Evolutionary conservation across 2,113 vertebrate species (phyloP).

Genomic region (Eurystomus gularis): DNA sequence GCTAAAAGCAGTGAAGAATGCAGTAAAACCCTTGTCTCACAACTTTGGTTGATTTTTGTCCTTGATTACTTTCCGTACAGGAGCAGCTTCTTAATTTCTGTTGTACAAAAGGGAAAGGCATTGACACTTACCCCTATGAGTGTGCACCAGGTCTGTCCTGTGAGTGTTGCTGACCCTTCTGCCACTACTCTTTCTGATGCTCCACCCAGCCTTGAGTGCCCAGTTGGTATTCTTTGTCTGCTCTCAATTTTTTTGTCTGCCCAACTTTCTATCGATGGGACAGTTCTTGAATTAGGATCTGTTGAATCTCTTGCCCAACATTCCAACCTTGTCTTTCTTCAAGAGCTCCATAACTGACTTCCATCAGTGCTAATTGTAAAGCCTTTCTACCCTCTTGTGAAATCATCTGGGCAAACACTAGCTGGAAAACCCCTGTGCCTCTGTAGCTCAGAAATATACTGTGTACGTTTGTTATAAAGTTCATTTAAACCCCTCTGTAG

Average conservation of each 20-base stretch:
- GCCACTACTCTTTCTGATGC: background rate
- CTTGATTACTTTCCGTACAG: background rate
- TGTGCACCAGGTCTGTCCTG: background rate
- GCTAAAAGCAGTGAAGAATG: background rate
- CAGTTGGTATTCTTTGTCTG: background rate
- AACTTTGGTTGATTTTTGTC: background rate
- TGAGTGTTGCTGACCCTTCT: background rate
- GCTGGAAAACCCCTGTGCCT: background rate
- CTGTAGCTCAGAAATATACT: background rate
- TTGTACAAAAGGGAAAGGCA: background rate
- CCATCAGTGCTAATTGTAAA: background rate
- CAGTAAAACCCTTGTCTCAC: background rate
- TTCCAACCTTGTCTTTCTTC: background rate
- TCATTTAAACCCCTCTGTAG: background rate
- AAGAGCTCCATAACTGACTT: background rate
- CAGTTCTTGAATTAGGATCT: background rate
- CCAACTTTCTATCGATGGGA: rapidly evolving
- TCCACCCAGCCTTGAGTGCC: background rate
- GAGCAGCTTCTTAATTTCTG: background rate
- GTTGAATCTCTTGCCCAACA: background rate
- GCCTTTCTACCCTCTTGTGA: background rate
- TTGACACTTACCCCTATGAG: background rate
- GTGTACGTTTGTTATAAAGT: background rate
- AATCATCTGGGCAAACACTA: background rate
- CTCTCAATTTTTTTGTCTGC: background rate